phyloP scores from a whole-genome alignment of 2,888 invertebrate genomes.

The Parnassius apollo region DNA sequence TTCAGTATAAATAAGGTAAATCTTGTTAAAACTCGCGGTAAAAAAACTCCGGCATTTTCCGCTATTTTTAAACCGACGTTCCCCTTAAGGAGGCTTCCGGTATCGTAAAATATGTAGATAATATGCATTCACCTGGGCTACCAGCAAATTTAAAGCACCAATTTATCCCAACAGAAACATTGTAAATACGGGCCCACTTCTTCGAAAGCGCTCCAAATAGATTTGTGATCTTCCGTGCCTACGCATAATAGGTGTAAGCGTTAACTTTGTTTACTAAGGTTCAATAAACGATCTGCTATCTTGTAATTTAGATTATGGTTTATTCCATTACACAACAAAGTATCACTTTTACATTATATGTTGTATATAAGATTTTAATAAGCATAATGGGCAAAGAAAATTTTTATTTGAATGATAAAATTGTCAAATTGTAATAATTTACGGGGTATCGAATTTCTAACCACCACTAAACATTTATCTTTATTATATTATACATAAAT shows the following conservation, averaged over 20 bases:
- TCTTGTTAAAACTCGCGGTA: constrained; percentile 77
- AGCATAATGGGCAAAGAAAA: too few relatives aligned
- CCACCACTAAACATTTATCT: too few relatives aligned
- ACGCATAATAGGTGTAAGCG: constrained; percentile 63
- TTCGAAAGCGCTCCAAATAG: constrained; percentile 63
- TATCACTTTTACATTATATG: constrained; percentile 20
- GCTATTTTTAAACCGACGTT: constrained; percentile 70
- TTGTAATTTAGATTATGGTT: constrained; percentile 46
- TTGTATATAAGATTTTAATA: too few relatives aligned
- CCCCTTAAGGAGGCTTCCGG: constrained; percentile 70
- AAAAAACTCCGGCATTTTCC: constrained; percentile 69
- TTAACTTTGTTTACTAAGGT: constrained; percentile 59
- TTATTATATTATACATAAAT: too few relatives aligned
- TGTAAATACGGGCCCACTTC: constrained; percentile 72
- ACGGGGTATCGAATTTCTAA: too few relatives aligned
- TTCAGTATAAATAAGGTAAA: constrained; percentile 75
- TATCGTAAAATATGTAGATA: constrained; percentile 80
- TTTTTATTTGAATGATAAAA: too few relatives aligned
- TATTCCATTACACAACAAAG: constrained; percentile 31
- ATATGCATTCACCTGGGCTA: constrained; percentile 78
- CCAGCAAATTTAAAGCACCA: constrained; percentile 72
- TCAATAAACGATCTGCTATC: constrained; percentile 61
- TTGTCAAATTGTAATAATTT: too few relatives aligned
- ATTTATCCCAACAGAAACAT: constrained; percentile 79
- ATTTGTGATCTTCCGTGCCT: constrained; percentile 70